phyloP scores from a whole-genome alignment of 1,140 invertebrate genomes.

The Danaus plexippus region DNA sequence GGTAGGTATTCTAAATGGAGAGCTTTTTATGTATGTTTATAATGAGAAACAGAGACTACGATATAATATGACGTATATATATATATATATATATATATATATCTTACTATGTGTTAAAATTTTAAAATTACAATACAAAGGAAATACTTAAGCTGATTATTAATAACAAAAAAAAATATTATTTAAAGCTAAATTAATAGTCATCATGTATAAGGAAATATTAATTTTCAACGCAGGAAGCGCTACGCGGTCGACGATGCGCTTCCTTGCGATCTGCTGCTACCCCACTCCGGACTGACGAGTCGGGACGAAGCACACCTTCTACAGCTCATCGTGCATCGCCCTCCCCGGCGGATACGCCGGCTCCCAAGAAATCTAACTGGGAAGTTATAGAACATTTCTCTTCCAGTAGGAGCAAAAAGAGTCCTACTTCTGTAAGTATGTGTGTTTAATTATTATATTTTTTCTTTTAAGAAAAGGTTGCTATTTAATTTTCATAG shows the following conservation, averaged over 20 bases:
- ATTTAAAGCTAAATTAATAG: too few relatives aligned
- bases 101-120: too few relatives aligned
- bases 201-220: not conserved
- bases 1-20: too few relatives aligned
- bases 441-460: not conserved
- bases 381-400: conserved; percentile 92
- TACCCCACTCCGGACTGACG: conserved; percentile 36
- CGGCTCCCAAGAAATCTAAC: conserved; percentile 81
- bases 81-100: too few relatives aligned
- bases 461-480: too few relatives aligned
- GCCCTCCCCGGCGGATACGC: conserved; percentile 67
- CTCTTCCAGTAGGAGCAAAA: conserved; percentile 51
- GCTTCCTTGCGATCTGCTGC: conserved; percentile 51
- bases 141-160: too few relatives aligned
- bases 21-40: too few relatives aligned
- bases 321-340: conserved; percentile 43
- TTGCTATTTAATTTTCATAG: too few relatives aligned
- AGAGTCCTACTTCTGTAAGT: conserved; percentile 56
- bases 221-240: conserved; percentile 33
- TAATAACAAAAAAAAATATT: too few relatives aligned
- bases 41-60: too few relatives aligned
- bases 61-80: too few relatives aligned
- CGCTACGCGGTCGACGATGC: conserved; percentile 50
- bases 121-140: too few relatives aligned
- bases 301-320: conserved; percentile 55